These are phyloP conservation scores for Elmis aenea DNA, from an alignment of 2,888 invertebrate genomes.

Conservation along the genomic window DNA sequence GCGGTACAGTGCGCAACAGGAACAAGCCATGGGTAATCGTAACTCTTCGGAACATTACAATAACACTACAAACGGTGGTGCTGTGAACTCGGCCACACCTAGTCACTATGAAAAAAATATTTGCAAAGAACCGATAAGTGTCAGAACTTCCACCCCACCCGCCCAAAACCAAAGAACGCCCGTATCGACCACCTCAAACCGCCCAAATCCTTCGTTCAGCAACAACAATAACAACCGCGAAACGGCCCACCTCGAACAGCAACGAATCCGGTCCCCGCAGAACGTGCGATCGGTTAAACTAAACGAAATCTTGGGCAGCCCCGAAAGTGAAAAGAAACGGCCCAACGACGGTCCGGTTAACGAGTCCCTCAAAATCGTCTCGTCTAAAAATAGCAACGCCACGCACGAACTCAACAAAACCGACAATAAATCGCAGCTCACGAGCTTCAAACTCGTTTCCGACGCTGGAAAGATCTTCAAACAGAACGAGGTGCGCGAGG, in stretches of 20 bases:
- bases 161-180: too few species aligned
- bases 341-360: slow-evolving; percentile 17
- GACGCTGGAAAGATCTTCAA: slow-evolving; percentile 35
- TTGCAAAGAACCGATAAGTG: not conserved
- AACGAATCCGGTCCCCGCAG: slow-evolving; percentile 7
- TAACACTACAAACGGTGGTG: not conserved
- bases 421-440: slow-evolving; percentile 50
- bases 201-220: too few species aligned
- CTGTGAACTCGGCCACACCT: not conserved
- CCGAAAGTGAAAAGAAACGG: slow-evolving; percentile 12
- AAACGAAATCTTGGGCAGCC: slow-evolving; percentile 13
- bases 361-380: slow-evolving; percentile 16
- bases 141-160: not conserved
- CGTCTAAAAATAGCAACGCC: slow-evolving; percentile 36
- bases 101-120: not conserved
- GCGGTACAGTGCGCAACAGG: not conserved
- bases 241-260: slow-evolving; percentile 1
- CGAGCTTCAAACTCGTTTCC: slow-evolving; percentile 51
- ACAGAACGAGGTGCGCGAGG: slow-evolving; percentile 19
- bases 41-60: not conserved
- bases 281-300: slow-evolving; percentile 11
- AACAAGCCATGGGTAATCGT: not conserved
- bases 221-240: too few species aligned
- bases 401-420: slow-evolving; percentile 43
- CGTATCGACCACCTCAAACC: too few species aligned